A percentile compares a stretch with the other conserved stretches of the same genome.
phyloP scores from a whole-genome alignment of 1,140 invertebrate species.

The Drosophila ficusphila region DNA sequence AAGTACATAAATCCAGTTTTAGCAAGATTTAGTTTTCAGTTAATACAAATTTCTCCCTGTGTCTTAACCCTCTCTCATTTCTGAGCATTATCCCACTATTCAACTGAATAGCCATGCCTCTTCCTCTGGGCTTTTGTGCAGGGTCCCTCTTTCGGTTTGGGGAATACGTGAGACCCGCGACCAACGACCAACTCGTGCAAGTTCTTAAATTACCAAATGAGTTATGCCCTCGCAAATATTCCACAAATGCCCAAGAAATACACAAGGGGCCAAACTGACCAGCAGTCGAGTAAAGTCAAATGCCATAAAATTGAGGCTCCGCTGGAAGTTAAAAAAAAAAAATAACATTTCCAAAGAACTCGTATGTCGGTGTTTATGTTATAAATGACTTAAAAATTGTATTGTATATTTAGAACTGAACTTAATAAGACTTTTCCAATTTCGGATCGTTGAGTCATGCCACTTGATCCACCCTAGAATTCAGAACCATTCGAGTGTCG shows the following conservation, averaged over 20 bases:
- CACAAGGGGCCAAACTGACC: neutral
- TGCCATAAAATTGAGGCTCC: neutral
- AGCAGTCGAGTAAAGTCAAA: neutral
- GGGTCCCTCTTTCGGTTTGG: constrained; percentile 9
- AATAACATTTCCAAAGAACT: neutral
- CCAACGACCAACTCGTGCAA: constrained; percentile 38
- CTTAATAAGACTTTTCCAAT: neutral
- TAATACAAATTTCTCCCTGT: neutral
- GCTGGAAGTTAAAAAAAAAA: neutral
- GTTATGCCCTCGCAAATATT: constrained; percentile 55
- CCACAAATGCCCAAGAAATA: constrained; percentile 32
- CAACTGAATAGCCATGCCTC: neutral
- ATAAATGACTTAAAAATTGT: too few relatives aligned
- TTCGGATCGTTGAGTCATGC: neutral
- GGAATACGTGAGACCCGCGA: constrained; percentile 24
- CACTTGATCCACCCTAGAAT: neutral
- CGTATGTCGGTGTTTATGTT: too few relatives aligned
- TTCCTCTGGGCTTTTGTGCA: constrained; percentile 13
- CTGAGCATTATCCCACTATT: neutral
- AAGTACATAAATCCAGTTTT: too few relatives aligned
- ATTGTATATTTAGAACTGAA: too few relatives aligned
- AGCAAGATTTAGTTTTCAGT: too few relatives aligned
- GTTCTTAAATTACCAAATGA: constrained; percentile 69
- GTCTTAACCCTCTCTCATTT: neutral
- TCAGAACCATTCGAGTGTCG: constrained; percentile 3